These are phyloP conservation scores for Drosophila lacicola DNA, from an alignment of 2,888 invertebrate genomes.

Conservation along the genomic window DNA sequence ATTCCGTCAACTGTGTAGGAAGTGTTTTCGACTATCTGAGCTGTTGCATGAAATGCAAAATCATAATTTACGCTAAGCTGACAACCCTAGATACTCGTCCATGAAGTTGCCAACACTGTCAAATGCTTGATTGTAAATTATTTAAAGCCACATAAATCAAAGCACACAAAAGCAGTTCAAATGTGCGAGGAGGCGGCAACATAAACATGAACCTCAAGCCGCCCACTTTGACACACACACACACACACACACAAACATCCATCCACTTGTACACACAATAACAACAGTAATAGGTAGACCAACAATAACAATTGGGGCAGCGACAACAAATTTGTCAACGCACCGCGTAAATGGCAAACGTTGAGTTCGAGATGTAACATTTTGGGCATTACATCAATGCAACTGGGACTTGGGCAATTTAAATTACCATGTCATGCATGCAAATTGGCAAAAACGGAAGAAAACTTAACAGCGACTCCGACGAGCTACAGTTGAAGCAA, in stretches of 20 bases:
- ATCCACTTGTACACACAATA: slow-evolving; percentile 12
- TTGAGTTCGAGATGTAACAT: slow-evolving; percentile 41
- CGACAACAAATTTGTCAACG: slow-evolving; percentile 69
- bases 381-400: slow-evolving; percentile 64
- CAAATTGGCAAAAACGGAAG: slow-evolving; percentile 46
- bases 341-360: slow-evolving; percentile 44
- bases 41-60: slow-evolving; percentile 18
- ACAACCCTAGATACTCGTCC: slow-evolving; percentile 29
- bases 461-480: slow-evolving; percentile 29
- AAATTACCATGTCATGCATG: slow-evolving; percentile 41
- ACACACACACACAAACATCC: slow-evolving; percentile 14
- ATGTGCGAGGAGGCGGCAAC: slow-evolving; percentile 6
- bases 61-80: slow-evolving; percentile 42
- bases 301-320: slow-evolving; percentile 36
- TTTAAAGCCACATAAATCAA: slow-evolving; percentile 72
- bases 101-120: slow-evolving; percentile 33
- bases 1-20: neutral
- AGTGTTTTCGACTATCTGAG: slow-evolving; percentile 30
- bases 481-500: slow-evolving; percentile 33
- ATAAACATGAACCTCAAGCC: slow-evolving; percentile 15
- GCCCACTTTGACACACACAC: slow-evolving; percentile 20
- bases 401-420: slow-evolving; percentile 1
- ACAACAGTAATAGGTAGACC: slow-evolving; percentile 20
- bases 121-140: slow-evolving; percentile 58
- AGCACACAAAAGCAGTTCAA: slow-evolving; percentile 43